Conservation (phyloP, 2,113 vertebrate genomes). For the Sorex araneus region DNA sequence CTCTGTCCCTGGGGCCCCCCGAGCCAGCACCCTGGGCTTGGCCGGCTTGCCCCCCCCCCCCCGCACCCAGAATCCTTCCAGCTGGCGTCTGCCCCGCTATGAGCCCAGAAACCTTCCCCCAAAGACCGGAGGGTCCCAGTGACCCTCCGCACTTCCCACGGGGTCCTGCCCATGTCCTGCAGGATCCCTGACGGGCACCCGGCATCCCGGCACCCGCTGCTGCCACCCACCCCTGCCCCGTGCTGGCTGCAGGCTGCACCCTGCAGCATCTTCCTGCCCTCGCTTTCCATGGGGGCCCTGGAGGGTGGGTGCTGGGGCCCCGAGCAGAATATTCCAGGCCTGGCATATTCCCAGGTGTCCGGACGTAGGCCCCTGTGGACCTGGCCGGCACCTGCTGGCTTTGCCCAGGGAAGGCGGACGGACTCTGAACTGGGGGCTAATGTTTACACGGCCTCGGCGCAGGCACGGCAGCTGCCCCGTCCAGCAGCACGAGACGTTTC, state of each 20-base stretch:
- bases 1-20: background rate
- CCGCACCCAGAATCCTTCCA: background rate
- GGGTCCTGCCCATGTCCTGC: no score
- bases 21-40: background rate
- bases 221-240: no score
- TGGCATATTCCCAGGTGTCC: background rate
- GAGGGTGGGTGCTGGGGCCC: background rate
- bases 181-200: no score
- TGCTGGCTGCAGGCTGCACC: no score
- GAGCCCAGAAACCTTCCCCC: background rate
- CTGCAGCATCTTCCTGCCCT: background rate
- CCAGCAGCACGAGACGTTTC: background rate
- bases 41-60: background rate
- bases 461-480: background rate
- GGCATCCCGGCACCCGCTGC: no score
- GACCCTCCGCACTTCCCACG: background rate
- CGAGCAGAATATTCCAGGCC: background rate
- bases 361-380: background rate
- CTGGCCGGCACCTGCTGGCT: background rate
- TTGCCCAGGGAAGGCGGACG: constrained; percentile 57
- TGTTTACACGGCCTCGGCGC: constrained; percentile 76
- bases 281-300: background rate
- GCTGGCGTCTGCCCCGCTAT: background rate
- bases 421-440: constrained; percentile 81
- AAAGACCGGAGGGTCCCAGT: background rate